These are phyloP conservation scores for Harpalus rufipes DNA, from an alignment of 2,888 invertebrate species.

Conservation along the genomic window DNA sequence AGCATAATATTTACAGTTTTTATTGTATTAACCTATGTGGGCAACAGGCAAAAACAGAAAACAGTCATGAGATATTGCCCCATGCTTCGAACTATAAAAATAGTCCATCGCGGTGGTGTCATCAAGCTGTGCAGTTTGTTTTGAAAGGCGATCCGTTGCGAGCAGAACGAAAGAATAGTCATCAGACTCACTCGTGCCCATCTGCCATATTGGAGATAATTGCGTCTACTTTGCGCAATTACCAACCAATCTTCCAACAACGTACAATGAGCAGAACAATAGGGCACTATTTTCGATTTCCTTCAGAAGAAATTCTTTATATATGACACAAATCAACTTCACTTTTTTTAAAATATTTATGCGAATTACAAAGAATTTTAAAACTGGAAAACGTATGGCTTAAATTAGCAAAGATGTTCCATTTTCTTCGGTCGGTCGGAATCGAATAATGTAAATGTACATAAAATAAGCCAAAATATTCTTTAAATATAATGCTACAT, in stretches of 20 bases:
- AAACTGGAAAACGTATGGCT: too few species aligned
- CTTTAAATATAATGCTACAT: too few species aligned
- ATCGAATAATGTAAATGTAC: too few species aligned
- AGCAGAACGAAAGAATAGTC: neutral
- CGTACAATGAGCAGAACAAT: neutral
- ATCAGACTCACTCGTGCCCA: constrained; percentile 2
- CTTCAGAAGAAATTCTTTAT: too few species aligned
- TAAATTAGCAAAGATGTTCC: too few species aligned
- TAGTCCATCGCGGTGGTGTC: constrained; percentile 56
- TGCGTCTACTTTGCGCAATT: constrained; percentile 20
- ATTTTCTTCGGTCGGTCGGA: too few species aligned
- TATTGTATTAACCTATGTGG: constrained; percentile 42
- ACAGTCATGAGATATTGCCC: constrained; percentile 59
- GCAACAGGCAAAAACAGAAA: constrained; percentile 50
- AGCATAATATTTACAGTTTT: constrained; percentile 48
- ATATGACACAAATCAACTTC: too few species aligned
- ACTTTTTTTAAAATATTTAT: too few species aligned
- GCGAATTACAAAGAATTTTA: too few species aligned
- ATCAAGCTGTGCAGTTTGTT: constrained; percentile 40
- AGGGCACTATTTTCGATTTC: too few species aligned
- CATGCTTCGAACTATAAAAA: constrained; percentile 64
- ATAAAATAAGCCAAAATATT: too few species aligned
- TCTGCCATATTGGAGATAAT: neutral
- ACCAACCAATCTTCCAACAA: constrained; percentile 15
- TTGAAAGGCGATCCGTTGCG: constrained; percentile 29